phyloP scores from a whole-genome alignment of 1,140 invertebrate genomes.

The Pogonomyrmex californicus region DNA sequence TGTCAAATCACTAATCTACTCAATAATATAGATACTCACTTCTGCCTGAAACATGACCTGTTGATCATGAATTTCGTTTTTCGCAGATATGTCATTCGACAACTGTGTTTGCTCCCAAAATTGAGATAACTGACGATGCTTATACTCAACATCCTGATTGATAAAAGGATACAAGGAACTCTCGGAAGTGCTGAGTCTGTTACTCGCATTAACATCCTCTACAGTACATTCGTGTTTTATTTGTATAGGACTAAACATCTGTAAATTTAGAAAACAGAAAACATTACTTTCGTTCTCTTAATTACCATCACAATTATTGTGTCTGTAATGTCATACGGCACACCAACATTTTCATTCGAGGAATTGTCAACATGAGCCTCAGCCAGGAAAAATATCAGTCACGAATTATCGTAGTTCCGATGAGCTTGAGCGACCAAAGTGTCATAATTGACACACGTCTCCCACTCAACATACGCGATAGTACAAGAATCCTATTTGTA shows the following conservation, averaged over 20 bases:
- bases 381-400: constrained; percentile 23
- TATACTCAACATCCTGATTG: constrained; percentile 84
- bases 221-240: constrained; percentile 85
- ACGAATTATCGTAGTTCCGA: constrained; percentile 22
- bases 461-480: background rate
- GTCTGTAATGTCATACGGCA: background rate
- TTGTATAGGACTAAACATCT: constrained; percentile 86
- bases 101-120: constrained; percentile 84
- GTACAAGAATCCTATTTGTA: constrained; percentile 21
- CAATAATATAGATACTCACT: constrained; percentile 69
- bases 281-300: constrained; percentile 8
- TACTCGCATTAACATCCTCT: constrained; percentile 81
- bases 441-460: constrained; percentile 52
- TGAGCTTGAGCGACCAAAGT: constrained; percentile 33
- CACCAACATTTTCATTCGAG: constrained; percentile 67
- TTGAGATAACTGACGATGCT: constrained; percentile 84
- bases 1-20: background rate
- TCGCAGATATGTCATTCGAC: constrained; percentile 79
- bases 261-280: constrained; percentile 11
- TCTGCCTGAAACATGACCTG: constrained; percentile 76
- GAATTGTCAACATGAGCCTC: constrained; percentile 18
- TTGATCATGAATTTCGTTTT: constrained; percentile 79
- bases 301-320: background rate
- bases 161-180: constrained; percentile 83
- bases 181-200: constrained; percentile 75